These are phyloP conservation scores for Cephus nigrinus DNA, from an alignment of 2,888 invertebrate species.

Conservation along the genomic window DNA sequence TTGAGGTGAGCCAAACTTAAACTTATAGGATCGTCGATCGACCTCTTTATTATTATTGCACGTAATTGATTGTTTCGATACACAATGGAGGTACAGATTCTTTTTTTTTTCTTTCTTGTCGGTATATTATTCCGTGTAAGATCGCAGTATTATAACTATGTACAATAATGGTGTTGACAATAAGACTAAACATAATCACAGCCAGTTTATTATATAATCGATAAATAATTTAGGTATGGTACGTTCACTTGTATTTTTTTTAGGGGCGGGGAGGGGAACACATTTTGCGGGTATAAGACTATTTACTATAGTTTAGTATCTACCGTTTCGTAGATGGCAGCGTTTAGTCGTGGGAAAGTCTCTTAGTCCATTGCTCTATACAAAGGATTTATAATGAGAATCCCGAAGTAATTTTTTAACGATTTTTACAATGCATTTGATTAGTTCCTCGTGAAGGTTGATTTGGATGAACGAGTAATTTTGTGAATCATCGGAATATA, in stretches of 20 bases:
- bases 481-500: background rate
- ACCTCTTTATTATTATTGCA: conserved; percentile 44
- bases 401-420: background rate
- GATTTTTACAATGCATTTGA: background rate
- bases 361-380: background rate
- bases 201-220: conserved; percentile 56
- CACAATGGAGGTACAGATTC: conserved; percentile 38
- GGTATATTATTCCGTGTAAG: conserved; percentile 13
- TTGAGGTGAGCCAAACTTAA: background rate
- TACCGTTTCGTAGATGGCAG: background rate
- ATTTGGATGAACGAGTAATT: too few relatives aligned
- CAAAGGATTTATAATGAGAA: background rate
- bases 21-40: background rate
- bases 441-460: too few relatives aligned
- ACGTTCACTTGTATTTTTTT: background rate
- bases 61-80: conserved; percentile 50
- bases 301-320: background rate
- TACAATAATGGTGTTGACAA: conserved; percentile 37
- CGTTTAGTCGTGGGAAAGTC: background rate
- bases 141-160: conserved; percentile 41
- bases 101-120: background rate
- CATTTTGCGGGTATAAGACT: background rate
- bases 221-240: conserved; percentile 35
- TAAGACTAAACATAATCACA: conserved; percentile 62
- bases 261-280: background rate